A percentile compares a stretch with the other conserved stretches of the same genome.
These are phyloP conservation scores for Onychomys arenicola DNA, from an alignment of 2,797 vertebrate genomes.

Conservation along the genomic window DNA sequence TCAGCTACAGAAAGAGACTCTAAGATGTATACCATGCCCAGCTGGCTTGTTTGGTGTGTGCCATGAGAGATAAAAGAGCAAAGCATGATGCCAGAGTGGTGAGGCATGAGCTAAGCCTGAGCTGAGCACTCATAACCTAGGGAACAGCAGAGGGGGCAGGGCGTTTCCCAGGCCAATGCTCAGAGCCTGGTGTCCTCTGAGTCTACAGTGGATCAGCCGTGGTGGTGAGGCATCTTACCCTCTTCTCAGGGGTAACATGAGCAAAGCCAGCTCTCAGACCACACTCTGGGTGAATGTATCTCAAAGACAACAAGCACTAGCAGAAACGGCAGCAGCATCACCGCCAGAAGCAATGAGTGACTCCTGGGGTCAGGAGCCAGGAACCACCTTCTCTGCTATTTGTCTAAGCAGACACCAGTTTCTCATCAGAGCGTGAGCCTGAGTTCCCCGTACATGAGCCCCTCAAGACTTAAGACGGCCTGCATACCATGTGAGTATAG, in stretches of 20 bases:
- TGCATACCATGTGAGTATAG: neutral
- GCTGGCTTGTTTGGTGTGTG: neutral
- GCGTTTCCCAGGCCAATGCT: neutral
- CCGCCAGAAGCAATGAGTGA: neutral
- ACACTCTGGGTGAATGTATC: neutral
- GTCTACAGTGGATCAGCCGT: neutral
- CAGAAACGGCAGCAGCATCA: neutral
- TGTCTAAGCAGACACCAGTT: neutral
- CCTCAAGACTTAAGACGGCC: neutral
- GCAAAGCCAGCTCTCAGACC: neutral
- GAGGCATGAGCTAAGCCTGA: neutral
- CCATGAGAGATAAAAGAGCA: neutral
- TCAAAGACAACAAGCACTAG: neutral
- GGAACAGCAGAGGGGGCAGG: neutral
- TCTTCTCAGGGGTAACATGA: neutral
- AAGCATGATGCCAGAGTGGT: neutral
- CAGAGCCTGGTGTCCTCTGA: neutral
- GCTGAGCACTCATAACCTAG: neutral
- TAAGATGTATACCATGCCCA: neutral
- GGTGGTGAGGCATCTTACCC: accelerated
- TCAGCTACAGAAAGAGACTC: neutral
- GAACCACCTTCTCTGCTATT: neutral
- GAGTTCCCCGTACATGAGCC: neutral
- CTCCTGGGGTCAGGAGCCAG: neutral
- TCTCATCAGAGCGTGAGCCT: neutral